phyloP scores from a whole-genome alignment of 2,888 invertebrate species.

The Drosophila paranaensis region DNA sequence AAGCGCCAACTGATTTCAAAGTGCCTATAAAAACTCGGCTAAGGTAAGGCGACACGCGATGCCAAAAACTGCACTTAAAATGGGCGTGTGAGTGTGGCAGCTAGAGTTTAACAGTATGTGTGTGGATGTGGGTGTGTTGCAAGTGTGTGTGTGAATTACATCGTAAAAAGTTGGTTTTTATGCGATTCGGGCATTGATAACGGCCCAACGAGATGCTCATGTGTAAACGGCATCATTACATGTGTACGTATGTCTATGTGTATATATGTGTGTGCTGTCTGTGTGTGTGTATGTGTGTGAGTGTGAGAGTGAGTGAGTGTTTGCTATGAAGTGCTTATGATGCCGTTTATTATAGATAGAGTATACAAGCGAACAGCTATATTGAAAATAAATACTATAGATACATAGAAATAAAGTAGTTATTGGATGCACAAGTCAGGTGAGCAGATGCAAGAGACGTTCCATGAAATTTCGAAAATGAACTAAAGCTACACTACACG shows the following conservation, averaged over 20 bases:
- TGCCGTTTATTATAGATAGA: conserved; percentile 52
- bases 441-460: conserved; percentile 11
- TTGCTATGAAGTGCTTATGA: conserved; percentile 68
- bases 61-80: conserved; percentile 53
- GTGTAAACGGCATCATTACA: conserved; percentile 74
- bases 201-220: conserved; percentile 70
- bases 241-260: conserved; percentile 21
- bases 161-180: conserved; percentile 75
- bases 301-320: neutral
- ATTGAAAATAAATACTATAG: conserved; percentile 34
- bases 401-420: conserved; percentile 18
- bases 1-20: conserved; percentile 76
- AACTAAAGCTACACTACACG: conserved; percentile 19
- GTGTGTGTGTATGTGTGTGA: conserved; percentile 30
- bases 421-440: conserved; percentile 30
- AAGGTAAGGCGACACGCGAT: conserved; percentile 53
- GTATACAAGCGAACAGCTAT: conserved; percentile 26
- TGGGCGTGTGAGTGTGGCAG: conserved; percentile 30
- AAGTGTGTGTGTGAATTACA: conserved; percentile 72
- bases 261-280: conserved; percentile 22
- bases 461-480: neutral
- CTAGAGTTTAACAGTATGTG: conserved; percentile 12
- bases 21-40: conserved; percentile 72
- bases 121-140: conserved; percentile 7
- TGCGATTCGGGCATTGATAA: conserved; percentile 76